These are phyloP conservation scores for Tanytarsus gracilentus DNA, from an alignment of 2,888 invertebrate species.

Conservation along the genomic window DNA sequence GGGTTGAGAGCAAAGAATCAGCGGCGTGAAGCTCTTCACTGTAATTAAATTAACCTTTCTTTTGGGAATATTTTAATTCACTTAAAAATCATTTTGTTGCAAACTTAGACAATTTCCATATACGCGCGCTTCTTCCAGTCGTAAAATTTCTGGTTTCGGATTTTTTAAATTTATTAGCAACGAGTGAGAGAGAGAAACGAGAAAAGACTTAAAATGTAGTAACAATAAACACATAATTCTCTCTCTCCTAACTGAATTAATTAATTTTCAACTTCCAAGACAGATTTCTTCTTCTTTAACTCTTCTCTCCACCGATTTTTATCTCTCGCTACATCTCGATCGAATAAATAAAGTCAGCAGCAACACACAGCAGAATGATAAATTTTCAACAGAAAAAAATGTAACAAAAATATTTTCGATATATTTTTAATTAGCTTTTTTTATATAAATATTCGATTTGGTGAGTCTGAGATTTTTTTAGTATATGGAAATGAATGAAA, in stretches of 20 bases:
- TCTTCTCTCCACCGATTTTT: not conserved
- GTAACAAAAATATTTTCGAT: constrained; percentile 19
- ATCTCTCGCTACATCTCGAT: constrained; percentile 4
- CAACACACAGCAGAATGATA: constrained; percentile 17
- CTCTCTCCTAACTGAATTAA: constrained; percentile 28
- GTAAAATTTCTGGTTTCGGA: not conserved
- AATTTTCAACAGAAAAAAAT: constrained; percentile 17
- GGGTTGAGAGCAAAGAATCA: not conserved
- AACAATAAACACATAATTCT: constrained; percentile 24
- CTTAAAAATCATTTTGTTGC: not conserved
- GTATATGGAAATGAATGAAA: not conserved
- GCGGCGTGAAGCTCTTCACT: too few relatives aligned
- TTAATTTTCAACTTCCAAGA: constrained; percentile 21
- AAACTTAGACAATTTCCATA: not conserved
- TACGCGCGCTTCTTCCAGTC: not conserved
- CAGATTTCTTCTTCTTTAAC: not conserved
- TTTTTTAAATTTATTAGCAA: constrained; percentile 2
- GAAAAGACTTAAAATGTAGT: not conserved
- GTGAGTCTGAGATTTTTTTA: not conserved
- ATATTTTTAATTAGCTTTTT: constrained; percentile 21
- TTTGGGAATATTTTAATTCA: constrained; percentile 24
- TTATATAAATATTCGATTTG: not conserved
- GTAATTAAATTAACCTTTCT: constrained; percentile 27
- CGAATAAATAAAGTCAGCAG: constrained; percentile 27
- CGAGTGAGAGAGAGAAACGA: not conserved